A percentile compares a stretch with the other conserved stretches of the same genome.
These are phyloP conservation scores for Leucozona laternaria DNA, from an alignment of 2,888 invertebrate species.

Conservation along the genomic window DNA sequence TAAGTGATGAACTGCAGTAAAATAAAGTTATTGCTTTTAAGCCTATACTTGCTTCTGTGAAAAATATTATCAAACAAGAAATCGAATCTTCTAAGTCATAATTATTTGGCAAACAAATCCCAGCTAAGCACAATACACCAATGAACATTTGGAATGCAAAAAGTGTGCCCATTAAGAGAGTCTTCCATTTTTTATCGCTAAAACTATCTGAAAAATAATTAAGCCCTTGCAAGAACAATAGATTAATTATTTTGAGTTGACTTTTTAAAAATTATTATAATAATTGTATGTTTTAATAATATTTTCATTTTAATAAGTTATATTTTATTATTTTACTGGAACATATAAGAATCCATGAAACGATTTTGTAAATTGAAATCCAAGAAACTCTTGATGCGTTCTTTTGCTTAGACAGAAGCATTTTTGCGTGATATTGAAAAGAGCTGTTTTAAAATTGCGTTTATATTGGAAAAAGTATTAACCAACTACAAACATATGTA, in stretches of 20 bases:
- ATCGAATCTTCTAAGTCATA: constrained; percentile 46
- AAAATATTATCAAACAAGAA: constrained; percentile 41
- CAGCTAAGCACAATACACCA: neutral
- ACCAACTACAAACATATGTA: neutral
- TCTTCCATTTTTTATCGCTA: constrained; percentile 19
- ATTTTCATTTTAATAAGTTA: too few relatives aligned
- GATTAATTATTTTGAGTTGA: neutral
- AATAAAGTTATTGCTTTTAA: constrained; percentile 28
- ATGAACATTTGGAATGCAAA: constrained; percentile 16
- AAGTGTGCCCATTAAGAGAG: neutral
- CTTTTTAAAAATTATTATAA: neutral
- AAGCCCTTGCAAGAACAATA: constrained; percentile 1
- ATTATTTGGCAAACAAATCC: constrained; percentile 21
- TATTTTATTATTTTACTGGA: constrained; percentile 10
- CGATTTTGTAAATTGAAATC: constrained; percentile 31
- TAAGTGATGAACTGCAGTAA: constrained; percentile 16
- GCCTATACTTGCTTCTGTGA: constrained; percentile 10
- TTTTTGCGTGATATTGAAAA: neutral
- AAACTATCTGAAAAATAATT: constrained; percentile 39
- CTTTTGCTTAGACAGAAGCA: neutral
- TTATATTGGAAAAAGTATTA: neutral
- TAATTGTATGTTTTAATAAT: neutral
- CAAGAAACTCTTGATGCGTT: constrained; percentile 24
- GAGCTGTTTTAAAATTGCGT: neutral
- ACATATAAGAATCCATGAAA: neutral